These are phyloP conservation scores for Archips xylosteana DNA, from an alignment of 2,888 invertebrate species.

Conservation along the genomic window DNA sequence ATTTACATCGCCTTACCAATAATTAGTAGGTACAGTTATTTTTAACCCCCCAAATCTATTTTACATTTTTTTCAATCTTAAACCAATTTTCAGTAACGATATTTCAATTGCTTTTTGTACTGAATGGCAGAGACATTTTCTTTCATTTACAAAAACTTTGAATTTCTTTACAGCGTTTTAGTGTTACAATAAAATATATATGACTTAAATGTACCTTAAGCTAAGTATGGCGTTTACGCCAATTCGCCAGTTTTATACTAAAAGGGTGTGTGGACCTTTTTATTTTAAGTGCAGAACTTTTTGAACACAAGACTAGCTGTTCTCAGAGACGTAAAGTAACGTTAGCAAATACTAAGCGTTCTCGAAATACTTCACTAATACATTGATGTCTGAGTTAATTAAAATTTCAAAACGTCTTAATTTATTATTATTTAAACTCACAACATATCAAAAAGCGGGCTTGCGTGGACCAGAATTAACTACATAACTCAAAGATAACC, in stretches of 20 bases:
- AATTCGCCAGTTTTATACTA: not conserved
- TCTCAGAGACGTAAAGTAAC: too few relatives aligned
- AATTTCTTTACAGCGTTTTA: not conserved
- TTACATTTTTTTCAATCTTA: slow-evolving; percentile 60
- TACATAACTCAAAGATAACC: too few relatives aligned
- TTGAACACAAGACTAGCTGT: not conserved
- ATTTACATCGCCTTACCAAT: slow-evolving; percentile 70
- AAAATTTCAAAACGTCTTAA: too few relatives aligned
- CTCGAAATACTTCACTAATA: too few relatives aligned
- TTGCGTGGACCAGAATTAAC: too few relatives aligned
- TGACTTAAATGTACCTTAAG: not conserved
- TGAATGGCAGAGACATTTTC: slow-evolving; percentile 56
- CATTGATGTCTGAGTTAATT: too few relatives aligned
- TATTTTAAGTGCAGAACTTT: too few relatives aligned
- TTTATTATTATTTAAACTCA: too few relatives aligned
- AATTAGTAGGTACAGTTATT: slow-evolving; percentile 73
- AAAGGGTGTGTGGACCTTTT: not conserved
- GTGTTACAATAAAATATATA: not conserved
- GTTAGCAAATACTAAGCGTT: too few relatives aligned
- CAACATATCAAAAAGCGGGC: too few relatives aligned
- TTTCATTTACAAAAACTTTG: not conserved
- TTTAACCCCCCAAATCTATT: slow-evolving; percentile 53
- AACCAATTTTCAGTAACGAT: slow-evolving; percentile 66
- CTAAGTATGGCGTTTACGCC: slow-evolving; percentile 9
- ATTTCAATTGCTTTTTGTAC: slow-evolving; percentile 62